These are phyloP conservation scores for Lerema accius DNA, from an alignment of 1,140 invertebrate genomes.

Conservation along the genomic window DNA sequence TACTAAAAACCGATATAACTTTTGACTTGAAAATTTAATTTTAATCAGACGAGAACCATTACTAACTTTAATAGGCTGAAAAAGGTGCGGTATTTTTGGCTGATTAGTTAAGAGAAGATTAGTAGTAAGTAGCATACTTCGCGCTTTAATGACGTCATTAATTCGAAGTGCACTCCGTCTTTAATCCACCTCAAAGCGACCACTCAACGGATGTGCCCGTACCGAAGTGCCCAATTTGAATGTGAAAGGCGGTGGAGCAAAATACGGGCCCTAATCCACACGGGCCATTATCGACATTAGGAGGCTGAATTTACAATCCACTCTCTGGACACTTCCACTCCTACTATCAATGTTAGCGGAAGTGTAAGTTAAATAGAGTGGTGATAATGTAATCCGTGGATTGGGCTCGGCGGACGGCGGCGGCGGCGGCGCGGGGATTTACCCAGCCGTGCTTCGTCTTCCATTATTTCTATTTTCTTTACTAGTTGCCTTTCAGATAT, in stretches of 20 bases:
- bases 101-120: conserved; percentile 4
- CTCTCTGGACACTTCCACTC: conserved; percentile 3
- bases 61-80: too few relatives aligned
- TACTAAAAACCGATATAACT: too few relatives aligned
- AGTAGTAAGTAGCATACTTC: too few relatives aligned
- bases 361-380: neutral
- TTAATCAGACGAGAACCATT: too few relatives aligned
- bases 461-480: neutral
- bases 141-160: too few relatives aligned
- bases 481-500: too few relatives aligned
- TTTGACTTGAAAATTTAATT: too few relatives aligned
- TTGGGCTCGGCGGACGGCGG: too few relatives aligned
- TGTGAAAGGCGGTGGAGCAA: conserved; percentile 24
- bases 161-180: neutral
- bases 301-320: conserved; percentile 26
- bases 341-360: neutral
- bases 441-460: neutral
- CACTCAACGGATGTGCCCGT: conserved; percentile 13
- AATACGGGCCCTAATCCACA: conserved; percentile 23
- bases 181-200: conserved; percentile 24
- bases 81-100: too few relatives aligned
- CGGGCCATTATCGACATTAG: conserved; percentile 30
- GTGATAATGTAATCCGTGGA: neutral
- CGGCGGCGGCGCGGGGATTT: too few relatives aligned
- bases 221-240: conserved; percentile 20